Evolutionary conservation across 30 jellyfish, hydroid and myxozoan genomes (phyloP).

Genomic region (Haliclystus octoradiatus): DNA sequence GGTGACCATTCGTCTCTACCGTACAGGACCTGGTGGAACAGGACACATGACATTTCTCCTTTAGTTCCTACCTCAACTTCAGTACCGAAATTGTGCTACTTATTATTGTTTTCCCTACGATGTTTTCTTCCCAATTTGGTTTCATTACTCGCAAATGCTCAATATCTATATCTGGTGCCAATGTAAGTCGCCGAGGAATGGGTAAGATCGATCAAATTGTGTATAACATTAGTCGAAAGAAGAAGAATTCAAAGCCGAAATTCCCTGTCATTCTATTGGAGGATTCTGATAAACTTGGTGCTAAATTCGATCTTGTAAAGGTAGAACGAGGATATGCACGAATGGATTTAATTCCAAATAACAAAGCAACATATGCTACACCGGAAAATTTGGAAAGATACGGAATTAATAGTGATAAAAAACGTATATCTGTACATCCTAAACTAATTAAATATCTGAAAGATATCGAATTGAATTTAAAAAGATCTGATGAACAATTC

Average conservation of each 20-base stretch:
- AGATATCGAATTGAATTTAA: slow-evolving; percentile 11
- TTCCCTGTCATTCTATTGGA: slow-evolving; percentile 47
- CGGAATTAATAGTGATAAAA: slow-evolving; percentile 7
- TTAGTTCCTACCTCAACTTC: too few species aligned
- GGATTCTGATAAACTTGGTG: slow-evolving; percentile 45
- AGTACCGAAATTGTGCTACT: too few species aligned
- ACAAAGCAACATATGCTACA: slow-evolving; percentile 46
- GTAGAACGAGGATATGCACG: slow-evolving; percentile 67
- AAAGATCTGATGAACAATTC: slow-evolving; percentile 31
- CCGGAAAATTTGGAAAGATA: slow-evolving; percentile 29
- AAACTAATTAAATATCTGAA: slow-evolving; percentile 28
- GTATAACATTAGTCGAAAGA: background rate
- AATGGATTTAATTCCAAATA: slow-evolving; percentile 37
- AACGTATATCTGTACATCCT: slow-evolving; percentile 11
- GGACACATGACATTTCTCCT: too few species aligned
- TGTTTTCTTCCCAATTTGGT: too few species aligned
- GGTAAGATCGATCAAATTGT: background rate
- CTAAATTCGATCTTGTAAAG: slow-evolving; percentile 45
- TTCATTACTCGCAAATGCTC: too few species aligned
- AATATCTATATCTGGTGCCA: too few species aligned
- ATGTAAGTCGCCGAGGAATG: background rate
- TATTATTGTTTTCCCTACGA: too few species aligned
- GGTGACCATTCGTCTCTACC: too few species aligned
- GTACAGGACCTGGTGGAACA: too few species aligned
- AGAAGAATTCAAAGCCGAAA: slow-evolving; percentile 47